Base-by-base conservation (phyloP, 2,797 vertebrate species). In the Dermochelys coriacea region DNA sequence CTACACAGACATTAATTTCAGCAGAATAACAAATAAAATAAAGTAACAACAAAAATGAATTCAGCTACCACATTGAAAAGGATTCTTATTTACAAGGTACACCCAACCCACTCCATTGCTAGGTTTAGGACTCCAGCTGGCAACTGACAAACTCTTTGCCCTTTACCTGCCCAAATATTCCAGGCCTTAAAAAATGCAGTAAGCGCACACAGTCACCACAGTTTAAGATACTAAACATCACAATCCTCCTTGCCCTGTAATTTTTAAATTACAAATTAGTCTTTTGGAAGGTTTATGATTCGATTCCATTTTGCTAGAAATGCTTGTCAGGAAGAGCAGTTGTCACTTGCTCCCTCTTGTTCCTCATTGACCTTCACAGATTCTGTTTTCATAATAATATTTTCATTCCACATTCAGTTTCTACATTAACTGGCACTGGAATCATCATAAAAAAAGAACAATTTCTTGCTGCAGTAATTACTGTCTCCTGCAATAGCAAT, bases 271-370 rank as follows among this genome's bases (percentile, higher is more conserved):
- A 86, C 37, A 82, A 9, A 68, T 71, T 84, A 88, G 85, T 84
- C 14, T 83, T 91, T 21, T 80, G 8, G 5, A 3, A 6, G 59
- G 93, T 91, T 74, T 90, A 16, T 75, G 31, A 90, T 87, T 94
- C 92, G 31, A 90, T 87, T 94, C 92, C 74, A 84, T 23, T 25
- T 90, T 80, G 23, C 88, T 89, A 93, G 80, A 96, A 95, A 91
- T 75, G 31, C 45, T 77, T 92, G 85, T 87, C 82, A 96, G 82
- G 9, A 92, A 78, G 7, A 88, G 6, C 5, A 88, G 47, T 90
- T 95, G 88, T 59, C 25, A 61, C 14, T 88, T 1, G 1, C 83
- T 95, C 25, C 54, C 31, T 92, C 74, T 79, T 61, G 80, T 85
- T 89, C 82, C n/a, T 93, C 89, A 91, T 54, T 89, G 87, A 95